These are phyloP conservation scores for Andrena flavipes DNA, from an alignment of 2,888 invertebrate genomes.

Conservation along the genomic window DNA sequence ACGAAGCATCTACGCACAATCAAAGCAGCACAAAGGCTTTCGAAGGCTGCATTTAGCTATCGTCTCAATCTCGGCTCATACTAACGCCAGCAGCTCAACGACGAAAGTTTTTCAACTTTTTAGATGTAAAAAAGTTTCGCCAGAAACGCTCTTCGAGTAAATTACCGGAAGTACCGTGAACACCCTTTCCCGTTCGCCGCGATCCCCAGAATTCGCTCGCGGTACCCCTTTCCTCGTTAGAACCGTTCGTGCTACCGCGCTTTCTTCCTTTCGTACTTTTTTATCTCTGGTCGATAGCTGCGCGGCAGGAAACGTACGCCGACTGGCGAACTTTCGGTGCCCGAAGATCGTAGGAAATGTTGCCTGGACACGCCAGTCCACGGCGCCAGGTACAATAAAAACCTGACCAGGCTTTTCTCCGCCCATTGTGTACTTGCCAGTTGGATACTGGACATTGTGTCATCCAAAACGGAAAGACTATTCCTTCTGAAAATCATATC, in stretches of 20 bases:
- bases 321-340: constrained; percentile 21
- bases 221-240: constrained; percentile 32
- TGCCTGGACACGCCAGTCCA: constrained; percentile 66
- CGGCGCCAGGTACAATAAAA: constrained; percentile 64
- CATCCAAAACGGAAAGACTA: not conserved
- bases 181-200: constrained; percentile 17
- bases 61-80: constrained; percentile 11
- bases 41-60: constrained; percentile 23
- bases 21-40: constrained; percentile 14
- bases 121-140: constrained; percentile 46
- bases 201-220: constrained; percentile 20
- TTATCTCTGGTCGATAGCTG: constrained; percentile 32
- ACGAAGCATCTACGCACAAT: not conserved
- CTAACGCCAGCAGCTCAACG: constrained; percentile 10
- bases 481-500: too few species aligned
- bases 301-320: constrained; percentile 41
- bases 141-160: constrained; percentile 24
- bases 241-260: constrained; percentile 6
- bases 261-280: constrained; percentile 18
- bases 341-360: constrained; percentile 64
- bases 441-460: not conserved
- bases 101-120: constrained; percentile 33
- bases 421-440: constrained; percentile 1
- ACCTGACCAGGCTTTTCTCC: constrained; percentile 34
- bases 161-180: constrained; percentile 50